Conservation (phyloP, 2,113 vertebrate species). For the Platysteira castanea region DNA sequence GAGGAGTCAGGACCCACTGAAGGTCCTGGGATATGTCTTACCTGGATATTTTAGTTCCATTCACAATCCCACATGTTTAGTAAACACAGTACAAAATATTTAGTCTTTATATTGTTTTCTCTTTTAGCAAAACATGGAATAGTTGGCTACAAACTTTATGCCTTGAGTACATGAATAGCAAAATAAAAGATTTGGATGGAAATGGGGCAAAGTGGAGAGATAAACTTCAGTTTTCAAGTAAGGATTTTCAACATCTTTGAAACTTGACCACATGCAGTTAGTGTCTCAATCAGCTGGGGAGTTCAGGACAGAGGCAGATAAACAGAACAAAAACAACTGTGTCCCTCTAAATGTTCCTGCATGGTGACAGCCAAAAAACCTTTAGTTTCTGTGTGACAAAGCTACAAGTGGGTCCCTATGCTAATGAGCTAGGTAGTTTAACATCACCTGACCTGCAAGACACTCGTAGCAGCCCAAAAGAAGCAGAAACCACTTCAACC, state of each 20-base stretch:
- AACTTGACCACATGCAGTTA: background rate
- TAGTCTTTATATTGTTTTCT: background rate
- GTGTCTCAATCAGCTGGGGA: background rate
- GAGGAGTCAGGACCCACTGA: background rate
- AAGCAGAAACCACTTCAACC: background rate
- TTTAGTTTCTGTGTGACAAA: background rate
- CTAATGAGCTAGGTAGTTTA: slow-evolving; percentile 1
- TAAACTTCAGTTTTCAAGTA: background rate
- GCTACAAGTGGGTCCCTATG: background rate
- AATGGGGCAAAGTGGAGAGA: background rate
- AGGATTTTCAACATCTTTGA: background rate
- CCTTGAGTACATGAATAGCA: background rate
- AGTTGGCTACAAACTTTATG: background rate
- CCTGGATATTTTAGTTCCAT: background rate
- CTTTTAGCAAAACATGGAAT: background rate
- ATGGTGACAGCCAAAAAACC: background rate
- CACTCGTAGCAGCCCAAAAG: background rate
- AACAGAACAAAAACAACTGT: background rate
- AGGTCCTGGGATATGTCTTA: background rate
- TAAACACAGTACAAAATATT: background rate
- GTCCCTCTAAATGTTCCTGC: background rate
- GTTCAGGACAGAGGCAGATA: background rate
- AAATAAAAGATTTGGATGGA: background rate
- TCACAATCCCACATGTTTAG: background rate
- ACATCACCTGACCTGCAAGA: background rate